phyloP scores from a whole-genome alignment of 2,797 vertebrate species.

The Xiphorhynchus erythropygius region DNA sequence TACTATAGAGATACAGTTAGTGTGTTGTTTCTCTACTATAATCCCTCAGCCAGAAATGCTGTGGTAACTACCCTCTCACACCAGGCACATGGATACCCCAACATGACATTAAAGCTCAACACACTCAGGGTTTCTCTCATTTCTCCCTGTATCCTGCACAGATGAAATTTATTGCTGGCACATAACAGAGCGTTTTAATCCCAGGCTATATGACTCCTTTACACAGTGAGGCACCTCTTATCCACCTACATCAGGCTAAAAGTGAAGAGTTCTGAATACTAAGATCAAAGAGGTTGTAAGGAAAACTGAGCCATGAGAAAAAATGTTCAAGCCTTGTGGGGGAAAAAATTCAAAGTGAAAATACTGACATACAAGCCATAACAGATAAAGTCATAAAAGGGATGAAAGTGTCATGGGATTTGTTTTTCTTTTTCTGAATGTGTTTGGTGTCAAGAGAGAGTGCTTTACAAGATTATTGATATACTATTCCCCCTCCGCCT shows the following conservation, averaged over 20 bases:
- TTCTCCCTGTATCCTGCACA: not conserved
- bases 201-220: not conserved
- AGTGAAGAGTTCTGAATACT: not conserved
- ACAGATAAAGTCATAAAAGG: not conserved
- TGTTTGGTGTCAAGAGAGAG: not conserved
- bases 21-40: not conserved
- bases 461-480: not conserved
- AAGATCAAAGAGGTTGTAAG: not conserved
- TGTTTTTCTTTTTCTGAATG: not conserved
- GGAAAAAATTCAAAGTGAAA: not conserved
- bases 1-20: not conserved
- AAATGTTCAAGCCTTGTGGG: not conserved
- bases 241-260: not conserved
- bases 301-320: not conserved
- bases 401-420: not conserved
- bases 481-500: not conserved
- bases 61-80: not conserved
- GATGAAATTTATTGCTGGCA: not conserved
- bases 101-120: not conserved
- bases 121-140: not conserved
- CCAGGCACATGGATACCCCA: accelerated
- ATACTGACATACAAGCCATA: not conserved
- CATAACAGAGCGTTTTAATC: not conserved
- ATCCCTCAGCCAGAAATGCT: not conserved
- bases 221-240: not conserved